Base-by-base conservation (phyloP, 30 jellyfish, hydroid and myxozoan species). In the Turritopsis dohrnii region DNA sequence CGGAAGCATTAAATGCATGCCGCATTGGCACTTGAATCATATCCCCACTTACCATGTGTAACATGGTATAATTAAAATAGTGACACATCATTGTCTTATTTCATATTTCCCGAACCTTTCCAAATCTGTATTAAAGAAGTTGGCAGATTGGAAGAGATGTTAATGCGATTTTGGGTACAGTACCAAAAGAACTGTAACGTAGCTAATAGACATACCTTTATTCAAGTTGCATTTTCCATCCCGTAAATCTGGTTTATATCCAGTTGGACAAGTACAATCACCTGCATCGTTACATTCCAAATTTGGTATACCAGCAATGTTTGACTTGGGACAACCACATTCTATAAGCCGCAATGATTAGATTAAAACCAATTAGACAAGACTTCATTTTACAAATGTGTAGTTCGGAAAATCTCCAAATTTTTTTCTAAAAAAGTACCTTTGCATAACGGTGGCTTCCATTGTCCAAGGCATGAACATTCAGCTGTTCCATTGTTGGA, bases 401-500 rank as follows among this genome's bases (percentile, higher is more conserved):
- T 13, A 41, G 60, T 41, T 41, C 9, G 60, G 60, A 13, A 3
- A 41, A 41, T 3, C 5, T 41, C 60, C 60, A 41, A 41, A 41
- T 41, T 41, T 41, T 13, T 41, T 41, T 41, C 60, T 3, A 13
- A 13, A 3, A 3, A 41, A 4, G 9, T 74, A 82, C 89, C 89
- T 82, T 82, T 82, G 69, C 89, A 82, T 27, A 82, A 82, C 21
- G 83, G 85, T 29, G 31, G 31, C 66, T 66, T 69, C 89, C 89
- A 82, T 71, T 25, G 71, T 24, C 89, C 89, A 41, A 21, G 25
- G 72, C 89, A 82, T 9, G 85, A 13, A 72, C 89, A 82, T 21
- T 7, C 23, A 23, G 83, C 83, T 20, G 29, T 71, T 24, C 83
- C 83, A 24, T 82, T 71, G 74, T 41, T 29, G 17, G 85, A 66